phyloP scores from a whole-genome alignment of 2,888 invertebrate species.

The Apodemia mormo region DNA sequence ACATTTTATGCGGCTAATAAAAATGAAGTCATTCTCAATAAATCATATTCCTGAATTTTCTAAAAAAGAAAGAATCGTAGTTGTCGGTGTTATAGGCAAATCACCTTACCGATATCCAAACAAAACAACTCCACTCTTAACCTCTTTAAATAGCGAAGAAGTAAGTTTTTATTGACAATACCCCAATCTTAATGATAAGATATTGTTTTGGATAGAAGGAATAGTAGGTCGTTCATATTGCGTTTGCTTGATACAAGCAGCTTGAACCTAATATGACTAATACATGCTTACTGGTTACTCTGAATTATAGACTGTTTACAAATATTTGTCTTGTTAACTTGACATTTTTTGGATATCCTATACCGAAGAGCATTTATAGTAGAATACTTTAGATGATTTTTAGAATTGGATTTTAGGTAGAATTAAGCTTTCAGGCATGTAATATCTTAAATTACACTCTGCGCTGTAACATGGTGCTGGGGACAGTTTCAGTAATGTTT shows the following conservation, averaged over 20 bases:
- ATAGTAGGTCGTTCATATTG: not conserved
- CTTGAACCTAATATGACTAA: too few relatives aligned
- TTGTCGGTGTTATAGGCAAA: constrained; percentile 88
- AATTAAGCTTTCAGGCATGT: too few relatives aligned
- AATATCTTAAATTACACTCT: too few relatives aligned
- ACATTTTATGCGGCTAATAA: not conserved
- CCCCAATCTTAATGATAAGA: not conserved
- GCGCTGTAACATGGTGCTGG: too few relatives aligned
- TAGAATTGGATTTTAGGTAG: too few relatives aligned
- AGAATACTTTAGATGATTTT: too few relatives aligned
- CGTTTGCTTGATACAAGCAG: too few relatives aligned
- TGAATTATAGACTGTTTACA: not conserved
- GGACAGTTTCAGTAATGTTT: too few relatives aligned
- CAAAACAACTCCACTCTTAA: constrained; percentile 83
- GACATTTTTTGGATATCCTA: too few relatives aligned
- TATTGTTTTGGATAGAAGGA: not conserved
- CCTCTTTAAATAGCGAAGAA: constrained; percentile 67
- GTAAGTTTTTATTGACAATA: constrained; percentile 45
- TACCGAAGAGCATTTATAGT: too few relatives aligned
- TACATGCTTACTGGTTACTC: not conserved
- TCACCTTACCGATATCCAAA: constrained; percentile 84
- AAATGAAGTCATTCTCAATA: constrained; percentile 63
- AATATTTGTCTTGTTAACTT: too few relatives aligned
- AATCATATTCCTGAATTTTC: constrained; percentile 72
- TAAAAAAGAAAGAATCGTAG: constrained; percentile 82